A percentile compares a stretch with the other conserved stretches of the same genome.
Evolutionary conservation across 2,797 vertebrate species (phyloP).

Genomic region (Hypotaenidia philippensis): DNA sequence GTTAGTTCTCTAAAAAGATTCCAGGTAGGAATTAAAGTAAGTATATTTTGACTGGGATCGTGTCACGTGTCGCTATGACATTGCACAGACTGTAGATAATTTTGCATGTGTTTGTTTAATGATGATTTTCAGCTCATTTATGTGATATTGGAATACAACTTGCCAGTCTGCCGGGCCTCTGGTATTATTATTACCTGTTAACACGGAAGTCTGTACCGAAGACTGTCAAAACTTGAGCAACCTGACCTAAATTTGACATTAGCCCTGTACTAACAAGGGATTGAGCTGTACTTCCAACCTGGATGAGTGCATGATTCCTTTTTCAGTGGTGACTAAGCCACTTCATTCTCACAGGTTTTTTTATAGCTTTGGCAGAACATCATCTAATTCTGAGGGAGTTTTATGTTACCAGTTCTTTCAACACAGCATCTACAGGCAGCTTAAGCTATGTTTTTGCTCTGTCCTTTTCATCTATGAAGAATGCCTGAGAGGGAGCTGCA

Average conservation of each 20-base stretch:
- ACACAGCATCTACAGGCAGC: neutral
- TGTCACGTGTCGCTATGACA: neutral
- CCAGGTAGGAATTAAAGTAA: neutral
- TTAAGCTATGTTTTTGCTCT: neutral
- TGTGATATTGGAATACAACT: neutral
- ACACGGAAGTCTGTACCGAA: neutral
- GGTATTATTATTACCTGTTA: neutral
- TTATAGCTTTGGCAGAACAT: slow-evolving; percentile 3
- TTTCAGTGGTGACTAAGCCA: neutral
- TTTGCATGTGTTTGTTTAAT: neutral
- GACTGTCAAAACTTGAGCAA: slow-evolving; percentile 6
- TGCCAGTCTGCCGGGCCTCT: neutral
- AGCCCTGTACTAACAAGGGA: neutral
- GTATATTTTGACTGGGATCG: neutral
- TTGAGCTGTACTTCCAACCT: neutral
- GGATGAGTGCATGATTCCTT: neutral
- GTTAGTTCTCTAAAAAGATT: neutral
- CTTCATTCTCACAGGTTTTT: neutral
- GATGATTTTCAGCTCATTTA: neutral
- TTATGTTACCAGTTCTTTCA: neutral
- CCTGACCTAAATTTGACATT: slow-evolving; percentile 2
- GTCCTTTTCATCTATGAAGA: neutral
- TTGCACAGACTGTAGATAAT: neutral
- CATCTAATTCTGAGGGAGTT: neutral
- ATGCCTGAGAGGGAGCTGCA: neutral